phyloP scores from a whole-genome alignment of 2,888 invertebrate genomes.

The Eledona agricola region DNA sequence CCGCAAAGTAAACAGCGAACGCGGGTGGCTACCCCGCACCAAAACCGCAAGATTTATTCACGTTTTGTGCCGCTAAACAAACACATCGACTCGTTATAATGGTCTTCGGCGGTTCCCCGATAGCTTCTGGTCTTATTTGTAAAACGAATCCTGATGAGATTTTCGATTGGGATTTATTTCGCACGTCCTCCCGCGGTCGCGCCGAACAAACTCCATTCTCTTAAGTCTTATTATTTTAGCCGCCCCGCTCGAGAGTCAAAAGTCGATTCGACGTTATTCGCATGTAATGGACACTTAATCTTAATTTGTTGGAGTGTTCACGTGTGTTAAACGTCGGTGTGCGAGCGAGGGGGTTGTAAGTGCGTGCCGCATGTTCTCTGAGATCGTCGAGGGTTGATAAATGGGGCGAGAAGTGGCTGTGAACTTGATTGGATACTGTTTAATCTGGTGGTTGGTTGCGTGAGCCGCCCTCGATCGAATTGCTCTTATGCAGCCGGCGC shows the following conservation, averaged over 20 bases:
- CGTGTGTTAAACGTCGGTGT: constrained; percentile 45
- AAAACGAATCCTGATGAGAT: constrained; percentile 22
- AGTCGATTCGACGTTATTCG: constrained; percentile 20
- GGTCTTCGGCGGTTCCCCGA: constrained; percentile 9
- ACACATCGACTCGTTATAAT: constrained; percentile 24
- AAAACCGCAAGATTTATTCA: constrained; percentile 29
- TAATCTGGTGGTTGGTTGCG: constrained; percentile 55
- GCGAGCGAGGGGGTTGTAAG: constrained; percentile 38
- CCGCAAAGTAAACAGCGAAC: constrained; percentile 11
- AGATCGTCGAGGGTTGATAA: constrained; percentile 48
- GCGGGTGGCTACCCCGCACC: constrained; percentile 21
- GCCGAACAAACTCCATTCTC: too few species aligned
- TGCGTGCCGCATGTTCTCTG: constrained; percentile 42
- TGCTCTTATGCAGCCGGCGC: constrained; percentile 44
- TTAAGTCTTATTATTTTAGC: too few species aligned
- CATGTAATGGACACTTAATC: constrained; percentile 35
- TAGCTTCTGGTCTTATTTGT: constrained; percentile 29
- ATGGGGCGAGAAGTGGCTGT: constrained; percentile 54
- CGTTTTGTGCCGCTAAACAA: constrained; percentile 23
- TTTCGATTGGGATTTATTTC: constrained; percentile 16
- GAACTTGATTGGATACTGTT: constrained; percentile 56
- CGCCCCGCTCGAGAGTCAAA: too few species aligned
- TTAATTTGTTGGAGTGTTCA: constrained; percentile 44
- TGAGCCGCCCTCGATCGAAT: constrained; percentile 50
- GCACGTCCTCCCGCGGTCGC: constrained; percentile 19